Base-by-base conservation (phyloP, 2,888 invertebrate genomes). In the Prenolepis imparis region DNA sequence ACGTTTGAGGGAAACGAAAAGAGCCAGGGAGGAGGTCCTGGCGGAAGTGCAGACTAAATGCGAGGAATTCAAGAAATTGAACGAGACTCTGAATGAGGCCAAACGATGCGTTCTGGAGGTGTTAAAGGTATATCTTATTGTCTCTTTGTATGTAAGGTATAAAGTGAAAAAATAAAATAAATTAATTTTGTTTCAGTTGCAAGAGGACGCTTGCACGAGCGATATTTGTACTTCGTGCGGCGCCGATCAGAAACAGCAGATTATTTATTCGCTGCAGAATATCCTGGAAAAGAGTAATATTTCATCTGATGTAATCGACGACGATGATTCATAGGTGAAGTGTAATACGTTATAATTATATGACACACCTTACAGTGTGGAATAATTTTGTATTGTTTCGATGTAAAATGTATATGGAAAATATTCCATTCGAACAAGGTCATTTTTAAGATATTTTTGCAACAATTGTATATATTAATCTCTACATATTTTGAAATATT, bases 31-130 rank as follows among this genome's bases (percentile, higher is more conserved):
- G 72, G 94, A 95, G 88, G 91, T 96, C 0, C 90, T 95, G 8
- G 94, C 95, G 0, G 95, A 96, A 84, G 93, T 95, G 4, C 90
- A 94, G 1, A 95, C 95, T 84, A 94, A 95, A 84, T 95, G 95
- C 41, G 95, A 95, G 84, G 96, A 97, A 91, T 95, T 95, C 52
- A 95, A 95, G 24, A 96, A 95, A 63, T 92, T 97, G 5, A 96
- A 95, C 12, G 95, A 95, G 57, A 95, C 97, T 82, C 93, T 97
- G 32, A 95, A 95, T 89, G 96, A 96, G 91, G 96, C 97, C 5
- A 93, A 91, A 72, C 80, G 84, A 24, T 91, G 92, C 59, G 88
- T 95, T 12, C 83, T 90, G 32, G 87, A 93, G 24, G 91, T 92
- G 44, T 85, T 93, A 15, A 85, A 91, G 86, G 93, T 93, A 88